A percentile compares a stretch with the other conserved stretches of the same genome.
Conservation (phyloP, 1,140 invertebrate genomes). For the Scaptomyza graminum region DNA sequence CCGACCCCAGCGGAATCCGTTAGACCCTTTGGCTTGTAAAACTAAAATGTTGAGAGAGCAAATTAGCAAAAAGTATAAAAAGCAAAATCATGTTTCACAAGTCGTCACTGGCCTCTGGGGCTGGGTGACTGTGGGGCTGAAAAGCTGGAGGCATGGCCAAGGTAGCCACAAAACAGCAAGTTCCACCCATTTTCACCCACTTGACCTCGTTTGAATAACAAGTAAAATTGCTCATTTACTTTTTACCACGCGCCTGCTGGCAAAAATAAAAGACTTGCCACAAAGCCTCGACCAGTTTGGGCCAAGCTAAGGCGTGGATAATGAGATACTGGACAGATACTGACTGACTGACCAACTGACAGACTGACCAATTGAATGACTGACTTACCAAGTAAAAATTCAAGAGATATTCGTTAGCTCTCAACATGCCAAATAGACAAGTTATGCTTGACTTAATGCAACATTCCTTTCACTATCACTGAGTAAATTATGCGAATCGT, state of each 20-base stretch:
- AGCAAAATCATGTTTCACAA: conserved; percentile 81
- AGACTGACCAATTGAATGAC: conserved; percentile 7
- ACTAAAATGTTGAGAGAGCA: conserved; percentile 72
- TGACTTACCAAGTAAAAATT: neutral
- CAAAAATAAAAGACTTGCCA: conserved; percentile 45
- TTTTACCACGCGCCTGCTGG: conserved; percentile 39
- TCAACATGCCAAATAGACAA: neutral
- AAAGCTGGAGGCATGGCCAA: conserved; percentile 17
- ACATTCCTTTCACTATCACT: too few relatives aligned
- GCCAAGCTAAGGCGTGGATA: conserved; percentile 42
- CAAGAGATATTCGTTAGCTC: neutral
- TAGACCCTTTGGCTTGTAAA: conserved; percentile 55
- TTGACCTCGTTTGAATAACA: conserved; percentile 77
- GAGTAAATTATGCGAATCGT: too few relatives aligned
- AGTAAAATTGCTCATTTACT: conserved; percentile 65
- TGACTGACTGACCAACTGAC: conserved; percentile 31
- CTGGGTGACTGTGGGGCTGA: neutral
- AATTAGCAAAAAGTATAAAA: conserved; percentile 78
- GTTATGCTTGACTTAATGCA: too few relatives aligned
- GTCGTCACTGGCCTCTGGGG: conserved; percentile 42
- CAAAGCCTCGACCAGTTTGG: conserved; percentile 20
- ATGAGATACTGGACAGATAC: conserved; percentile 47
- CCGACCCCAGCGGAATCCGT: neutral
- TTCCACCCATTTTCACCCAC: conserved; percentile 53
- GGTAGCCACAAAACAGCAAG: conserved; percentile 16